These are phyloP conservation scores for Pseudocheirus occidentalis DNA, from an alignment of 2,797 vertebrate species.

Conservation along the genomic window DNA sequence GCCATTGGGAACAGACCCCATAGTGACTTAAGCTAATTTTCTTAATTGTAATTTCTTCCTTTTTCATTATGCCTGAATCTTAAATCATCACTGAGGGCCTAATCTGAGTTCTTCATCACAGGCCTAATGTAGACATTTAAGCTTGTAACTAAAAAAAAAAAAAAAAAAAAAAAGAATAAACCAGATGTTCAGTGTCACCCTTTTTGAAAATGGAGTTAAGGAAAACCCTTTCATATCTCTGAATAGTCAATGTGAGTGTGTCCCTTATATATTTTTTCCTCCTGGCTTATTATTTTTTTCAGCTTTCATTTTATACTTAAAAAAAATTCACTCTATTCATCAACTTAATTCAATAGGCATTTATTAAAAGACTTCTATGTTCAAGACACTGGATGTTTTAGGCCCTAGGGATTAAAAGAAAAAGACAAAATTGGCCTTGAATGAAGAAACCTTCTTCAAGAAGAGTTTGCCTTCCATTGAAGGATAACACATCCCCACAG, in stretches of 20 bases:
- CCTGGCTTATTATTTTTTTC: not conserved
- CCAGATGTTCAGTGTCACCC: constrained; percentile 53
- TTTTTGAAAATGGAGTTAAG: constrained; percentile 36
- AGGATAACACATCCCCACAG: not conserved
- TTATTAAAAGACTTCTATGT: not conserved
- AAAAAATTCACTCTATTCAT: too few species aligned
- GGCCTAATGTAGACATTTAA: constrained; percentile 55
- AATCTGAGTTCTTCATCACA: constrained; percentile 37
- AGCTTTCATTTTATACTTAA: not conserved
- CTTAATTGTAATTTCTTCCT: constrained; percentile 68
- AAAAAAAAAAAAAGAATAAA: constrained; percentile 32
- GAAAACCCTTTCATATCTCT: not conserved
- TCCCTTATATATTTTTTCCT: not conserved
- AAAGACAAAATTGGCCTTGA: not conserved
- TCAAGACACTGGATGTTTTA: not conserved
- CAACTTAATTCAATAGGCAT: not conserved
- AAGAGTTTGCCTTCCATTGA: not conserved
- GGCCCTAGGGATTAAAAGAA: not conserved
- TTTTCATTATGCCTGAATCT: constrained; percentile 57
- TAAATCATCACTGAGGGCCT: constrained; percentile 61
- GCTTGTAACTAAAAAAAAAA: not conserved
- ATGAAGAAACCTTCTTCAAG: not conserved
- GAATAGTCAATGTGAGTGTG: not conserved
- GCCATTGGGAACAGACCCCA: constrained; percentile 41
- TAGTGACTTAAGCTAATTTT: constrained; percentile 54